Percentiles rank a stretch among this genome's conserved stretches.
Evolutionary conservation across 2,113 vertebrate species (phyloP).

Genomic region (Nerophis ophidion): DNA sequence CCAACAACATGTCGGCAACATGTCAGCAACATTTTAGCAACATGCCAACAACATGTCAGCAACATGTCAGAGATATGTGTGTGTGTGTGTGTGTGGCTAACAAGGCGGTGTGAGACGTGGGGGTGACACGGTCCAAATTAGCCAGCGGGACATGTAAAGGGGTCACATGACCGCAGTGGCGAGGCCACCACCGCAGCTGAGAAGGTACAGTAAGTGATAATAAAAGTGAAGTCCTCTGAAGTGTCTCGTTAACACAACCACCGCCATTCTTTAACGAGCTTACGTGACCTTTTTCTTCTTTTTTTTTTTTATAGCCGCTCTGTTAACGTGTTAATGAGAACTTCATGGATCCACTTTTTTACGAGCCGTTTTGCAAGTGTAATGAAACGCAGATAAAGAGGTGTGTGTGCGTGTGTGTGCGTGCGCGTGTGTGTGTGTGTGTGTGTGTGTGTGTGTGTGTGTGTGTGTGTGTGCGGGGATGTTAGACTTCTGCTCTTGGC

Average conservation of each 20-base stretch:
- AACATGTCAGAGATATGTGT: not conserved
- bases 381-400: slow-evolving; percentile 44
- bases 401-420: slow-evolving; percentile 31
- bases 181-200: too few species aligned
- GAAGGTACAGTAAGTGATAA: too few species aligned
- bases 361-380: slow-evolving; percentile 49
- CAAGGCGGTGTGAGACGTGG: not conserved
- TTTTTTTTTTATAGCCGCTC: slow-evolving; percentile 22
- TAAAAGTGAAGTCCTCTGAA: not conserved
- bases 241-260: slow-evolving; percentile 16
- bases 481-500: slow-evolving; percentile 58
- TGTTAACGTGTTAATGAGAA: slow-evolving; percentile 41
- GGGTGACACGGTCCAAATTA: too few species aligned
- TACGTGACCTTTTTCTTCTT: slow-evolving; percentile 40
- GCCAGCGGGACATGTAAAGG: not conserved
- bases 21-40: too few species aligned
- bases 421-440: slow-evolving; percentile 41
- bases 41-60: too few species aligned
- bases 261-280: slow-evolving; percentile 45
- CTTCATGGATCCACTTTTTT: slow-evolving; percentile 45
- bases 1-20: too few species aligned
- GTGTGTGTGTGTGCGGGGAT: slow-evolving; percentile 41
- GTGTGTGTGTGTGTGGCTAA: slow-evolving; percentile 47
- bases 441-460: slow-evolving; percentile 32
- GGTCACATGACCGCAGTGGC: not conserved